Evolutionary conservation across 2,888 invertebrate species (phyloP).

Genomic region (Andricus curvator): DNA sequence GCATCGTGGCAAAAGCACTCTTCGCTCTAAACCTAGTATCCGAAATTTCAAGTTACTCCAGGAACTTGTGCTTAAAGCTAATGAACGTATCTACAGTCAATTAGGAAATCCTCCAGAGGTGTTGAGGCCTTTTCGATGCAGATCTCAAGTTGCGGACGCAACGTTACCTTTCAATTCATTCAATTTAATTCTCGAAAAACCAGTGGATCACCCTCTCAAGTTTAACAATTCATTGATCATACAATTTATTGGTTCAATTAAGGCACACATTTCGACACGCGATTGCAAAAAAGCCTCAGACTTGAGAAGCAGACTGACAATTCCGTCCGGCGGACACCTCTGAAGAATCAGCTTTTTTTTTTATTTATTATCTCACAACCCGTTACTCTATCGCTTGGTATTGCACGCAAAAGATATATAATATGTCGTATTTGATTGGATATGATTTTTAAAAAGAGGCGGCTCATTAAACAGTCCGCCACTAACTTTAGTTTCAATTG

Average conservation of each 20-base stretch:
- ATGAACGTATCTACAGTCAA: slow-evolving; percentile 31
- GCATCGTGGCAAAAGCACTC: slow-evolving; percentile 32
- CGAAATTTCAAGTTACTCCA: slow-evolving; percentile 16
- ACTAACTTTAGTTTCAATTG: neutral
- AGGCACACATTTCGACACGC: slow-evolving; percentile 35
- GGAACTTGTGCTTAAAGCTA: slow-evolving; percentile 37
- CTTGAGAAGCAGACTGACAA: neutral
- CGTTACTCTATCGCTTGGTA: slow-evolving; percentile 41
- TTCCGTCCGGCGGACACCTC: slow-evolving; percentile 33
- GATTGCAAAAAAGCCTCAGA: neutral
- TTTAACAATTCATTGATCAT: neutral
- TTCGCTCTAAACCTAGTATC: slow-evolving; percentile 3
- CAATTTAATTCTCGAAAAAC: neutral
- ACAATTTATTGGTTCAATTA: slow-evolving; percentile 9
- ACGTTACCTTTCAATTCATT: neutral
- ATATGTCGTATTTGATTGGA: slow-evolving; percentile 6
- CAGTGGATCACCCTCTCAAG: neutral
- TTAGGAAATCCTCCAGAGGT: slow-evolving; percentile 31
- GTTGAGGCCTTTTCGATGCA: neutral
- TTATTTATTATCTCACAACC: slow-evolving; percentile 42
- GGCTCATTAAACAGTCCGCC: slow-evolving; percentile 22
- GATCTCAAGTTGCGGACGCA: slow-evolving; percentile 5
- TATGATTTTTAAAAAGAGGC: slow-evolving; percentile 12
- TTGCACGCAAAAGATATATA: slow-evolving; percentile 41
- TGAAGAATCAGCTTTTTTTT: slow-evolving; percentile 40